These are phyloP conservation scores for Gari tellinella DNA, from an alignment of 2,888 invertebrate genomes.

Conservation along the genomic window DNA sequence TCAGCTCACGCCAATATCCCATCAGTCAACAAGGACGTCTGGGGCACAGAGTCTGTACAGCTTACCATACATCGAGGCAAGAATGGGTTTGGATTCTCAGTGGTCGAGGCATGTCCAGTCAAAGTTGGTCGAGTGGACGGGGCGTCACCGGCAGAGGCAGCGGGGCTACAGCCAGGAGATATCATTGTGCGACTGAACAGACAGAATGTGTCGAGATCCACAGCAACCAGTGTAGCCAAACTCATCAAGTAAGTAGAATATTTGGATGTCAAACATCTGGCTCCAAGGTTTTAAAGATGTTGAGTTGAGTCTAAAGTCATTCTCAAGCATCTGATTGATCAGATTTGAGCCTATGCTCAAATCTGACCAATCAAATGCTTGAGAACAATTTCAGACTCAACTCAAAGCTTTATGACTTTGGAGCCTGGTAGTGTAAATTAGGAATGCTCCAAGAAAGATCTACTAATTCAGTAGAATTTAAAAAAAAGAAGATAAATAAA, in stretches of 20 bases:
- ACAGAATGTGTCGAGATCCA: conserved; percentile 82
- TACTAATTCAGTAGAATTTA: no score
- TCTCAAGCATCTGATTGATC: no score
- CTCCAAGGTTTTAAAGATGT: no score
- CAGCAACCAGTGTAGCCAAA: conserved; percentile 80
- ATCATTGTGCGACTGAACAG: conserved; percentile 80
- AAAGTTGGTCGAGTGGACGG: conserved; percentile 81
- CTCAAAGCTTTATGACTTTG: no score
- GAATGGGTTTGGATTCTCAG: conserved; percentile 82
- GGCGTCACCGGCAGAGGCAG: conserved; percentile 78
- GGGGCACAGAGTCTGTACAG: conserved; percentile 76
- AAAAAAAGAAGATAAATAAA: no score
- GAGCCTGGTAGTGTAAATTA: no score
- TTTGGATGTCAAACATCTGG: no score
- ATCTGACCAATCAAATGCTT: no score
- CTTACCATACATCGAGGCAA: conserved; percentile 72
- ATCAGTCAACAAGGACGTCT: conserved; percentile 77
- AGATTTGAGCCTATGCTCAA: no score
- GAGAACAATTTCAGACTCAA: no score
- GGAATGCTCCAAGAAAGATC: no score
- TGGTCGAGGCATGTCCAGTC: conserved; percentile 82
- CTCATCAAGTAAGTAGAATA: conserved; percentile 79
- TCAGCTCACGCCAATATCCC: conserved; percentile 74
- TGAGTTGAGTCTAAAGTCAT: no score
- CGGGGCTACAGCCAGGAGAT: conserved; percentile 80